Conservation (phyloP, 2,888 invertebrate genomes). For the Drosophila silvestris region DNA sequence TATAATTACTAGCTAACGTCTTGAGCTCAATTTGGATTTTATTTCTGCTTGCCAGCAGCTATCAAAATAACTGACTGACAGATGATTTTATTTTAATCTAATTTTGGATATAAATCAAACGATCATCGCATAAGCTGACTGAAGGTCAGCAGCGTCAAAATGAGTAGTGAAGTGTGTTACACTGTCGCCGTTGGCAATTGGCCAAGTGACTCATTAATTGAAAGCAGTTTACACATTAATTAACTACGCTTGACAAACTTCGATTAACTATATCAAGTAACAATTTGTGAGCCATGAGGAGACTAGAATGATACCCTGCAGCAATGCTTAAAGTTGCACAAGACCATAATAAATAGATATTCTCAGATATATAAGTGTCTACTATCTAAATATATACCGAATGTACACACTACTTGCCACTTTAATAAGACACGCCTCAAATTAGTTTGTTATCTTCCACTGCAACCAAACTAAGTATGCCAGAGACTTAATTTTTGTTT, state of each 20-base stretch:
- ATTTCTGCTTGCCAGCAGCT: constrained; percentile 3
- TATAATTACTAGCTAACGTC: constrained; percentile 27
- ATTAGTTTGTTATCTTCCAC: too few relatives aligned
- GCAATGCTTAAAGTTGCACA: background rate
- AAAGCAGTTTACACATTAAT: constrained; percentile 61
- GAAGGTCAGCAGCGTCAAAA: constrained; percentile 50
- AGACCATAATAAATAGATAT: too few relatives aligned
- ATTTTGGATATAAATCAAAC: constrained; percentile 17
- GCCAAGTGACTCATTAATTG: constrained; percentile 57
- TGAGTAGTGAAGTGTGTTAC: constrained; percentile 28
- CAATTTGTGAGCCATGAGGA: background rate
- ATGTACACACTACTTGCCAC: too few relatives aligned
- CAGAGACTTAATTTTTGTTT: too few relatives aligned
- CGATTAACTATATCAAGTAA: constrained; percentile 32
- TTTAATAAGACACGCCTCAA: too few relatives aligned
- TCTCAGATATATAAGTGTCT: too few relatives aligned
- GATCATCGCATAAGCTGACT: constrained; percentile 9
- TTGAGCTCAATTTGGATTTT: constrained; percentile 21
- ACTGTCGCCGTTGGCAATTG: constrained; percentile 21
- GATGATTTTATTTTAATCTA: constrained; percentile 12
- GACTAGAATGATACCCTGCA: background rate
- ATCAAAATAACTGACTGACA: constrained; percentile 42
- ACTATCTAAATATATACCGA: too few relatives aligned
- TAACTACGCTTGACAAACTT: constrained; percentile 60
- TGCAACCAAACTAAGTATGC: too few relatives aligned